These are phyloP conservation scores for Epizoanthus scotinus DNA, from an alignment of 92 coral and sea anemone species.

Conservation along the genomic window DNA sequence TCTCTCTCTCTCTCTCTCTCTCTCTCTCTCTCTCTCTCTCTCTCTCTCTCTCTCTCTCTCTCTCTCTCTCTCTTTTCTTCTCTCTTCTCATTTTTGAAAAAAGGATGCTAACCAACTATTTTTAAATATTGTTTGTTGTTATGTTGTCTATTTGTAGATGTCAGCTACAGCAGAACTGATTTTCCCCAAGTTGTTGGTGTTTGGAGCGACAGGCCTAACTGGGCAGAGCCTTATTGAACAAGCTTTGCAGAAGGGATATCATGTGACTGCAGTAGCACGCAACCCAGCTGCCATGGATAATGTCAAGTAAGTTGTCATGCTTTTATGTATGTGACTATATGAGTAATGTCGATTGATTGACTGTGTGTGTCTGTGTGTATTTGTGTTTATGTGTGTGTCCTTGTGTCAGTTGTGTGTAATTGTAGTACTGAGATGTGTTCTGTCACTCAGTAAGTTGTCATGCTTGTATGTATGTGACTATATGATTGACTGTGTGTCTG, in stretches of 20 bases:
- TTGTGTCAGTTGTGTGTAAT: too few species aligned
- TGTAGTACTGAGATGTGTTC: too few species aligned
- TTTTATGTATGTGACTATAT: not conserved
- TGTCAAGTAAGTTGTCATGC: conserved; percentile 1
- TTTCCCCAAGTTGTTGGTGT: conserved; percentile 33
- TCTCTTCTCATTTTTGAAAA: too few species aligned
- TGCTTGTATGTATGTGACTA: not conserved
- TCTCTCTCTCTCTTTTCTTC: too few species aligned
- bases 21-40: too few species aligned
- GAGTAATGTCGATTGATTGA: too few species aligned
- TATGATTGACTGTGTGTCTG: too few species aligned
- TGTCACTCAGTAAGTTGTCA: conserved; percentile 7
- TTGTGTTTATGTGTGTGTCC: too few species aligned
- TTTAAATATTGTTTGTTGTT: too few species aligned
- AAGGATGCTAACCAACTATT: too few species aligned
- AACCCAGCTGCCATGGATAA: conserved; percentile 21
- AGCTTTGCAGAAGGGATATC: conserved; percentile 40
- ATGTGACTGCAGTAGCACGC: conserved; percentile 44
- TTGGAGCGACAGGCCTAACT: conserved; percentile 42
- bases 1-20: too few species aligned
- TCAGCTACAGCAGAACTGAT: conserved; percentile 19
- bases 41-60: too few species aligned
- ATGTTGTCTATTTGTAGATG: not conserved
- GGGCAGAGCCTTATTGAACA: conserved; percentile 33
- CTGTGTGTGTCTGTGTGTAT: not conserved